phyloP scores from a whole-genome alignment of 2,888 invertebrate genomes.

The Taphrorychus bicolor region DNA sequence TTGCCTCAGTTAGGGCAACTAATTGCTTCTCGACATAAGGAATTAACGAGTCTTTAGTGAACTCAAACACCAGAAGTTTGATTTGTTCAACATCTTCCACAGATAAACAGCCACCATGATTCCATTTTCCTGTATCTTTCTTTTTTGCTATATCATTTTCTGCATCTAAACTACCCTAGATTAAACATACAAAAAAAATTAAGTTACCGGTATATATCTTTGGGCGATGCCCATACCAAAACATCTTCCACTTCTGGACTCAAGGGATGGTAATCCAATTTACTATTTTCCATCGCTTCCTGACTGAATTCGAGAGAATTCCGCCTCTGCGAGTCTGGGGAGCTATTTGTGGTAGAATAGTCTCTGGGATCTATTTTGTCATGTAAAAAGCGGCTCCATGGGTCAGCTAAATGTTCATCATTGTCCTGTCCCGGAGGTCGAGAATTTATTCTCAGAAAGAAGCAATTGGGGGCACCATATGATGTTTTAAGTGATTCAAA shows the following conservation, averaged over 20 bases:
- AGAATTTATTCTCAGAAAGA: constrained; percentile 90
- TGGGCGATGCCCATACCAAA: constrained; percentile 28
- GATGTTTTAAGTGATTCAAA: constrained; percentile 86
- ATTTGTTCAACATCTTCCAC: constrained; percentile 85
- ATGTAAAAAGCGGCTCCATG: constrained; percentile 83
- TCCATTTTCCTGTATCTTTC: constrained; percentile 51
- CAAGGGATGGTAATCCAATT: constrained; percentile 71
- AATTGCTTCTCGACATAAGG: constrained; percentile 94
- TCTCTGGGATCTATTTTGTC: constrained; percentile 57
- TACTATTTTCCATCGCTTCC: constrained; percentile 59
- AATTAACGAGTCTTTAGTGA: constrained; percentile 82
- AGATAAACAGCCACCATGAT: constrained; percentile 81
- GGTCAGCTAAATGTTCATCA: constrained; percentile 74
- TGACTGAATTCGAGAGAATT: constrained; percentile 62
- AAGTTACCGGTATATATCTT: background rate
- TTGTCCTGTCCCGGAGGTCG: constrained; percentile 65
- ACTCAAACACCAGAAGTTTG: constrained; percentile 85
- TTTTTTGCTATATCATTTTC: constrained; percentile 46
- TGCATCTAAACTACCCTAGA: constrained; percentile 44
- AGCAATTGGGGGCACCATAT: constrained; percentile 88
- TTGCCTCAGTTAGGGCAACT: constrained; percentile 76
- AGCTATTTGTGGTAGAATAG: constrained; percentile 49
- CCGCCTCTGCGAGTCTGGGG: constrained; percentile 47
- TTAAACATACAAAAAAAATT: background rate
- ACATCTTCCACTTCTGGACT: constrained; percentile 70